Base-by-base conservation (phyloP, 2,113 vertebrate species). In the Misgurnus anguillicaudatus region DNA sequence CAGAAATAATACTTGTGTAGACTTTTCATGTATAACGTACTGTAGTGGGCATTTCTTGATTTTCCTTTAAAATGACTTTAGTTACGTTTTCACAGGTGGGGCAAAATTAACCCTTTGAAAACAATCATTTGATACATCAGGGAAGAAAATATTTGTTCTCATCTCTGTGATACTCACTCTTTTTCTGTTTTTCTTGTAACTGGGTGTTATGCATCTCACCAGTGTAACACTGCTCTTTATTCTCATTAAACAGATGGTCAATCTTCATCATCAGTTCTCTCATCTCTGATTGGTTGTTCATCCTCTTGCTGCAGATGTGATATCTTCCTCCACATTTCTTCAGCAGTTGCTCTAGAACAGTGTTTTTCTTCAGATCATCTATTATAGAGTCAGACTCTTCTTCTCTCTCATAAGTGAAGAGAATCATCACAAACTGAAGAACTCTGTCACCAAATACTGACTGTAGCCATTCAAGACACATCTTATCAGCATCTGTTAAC, bases 301-400 rank as follows among this genome's bases (percentile, higher is more conserved):
- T 31, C 0, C 2, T 82, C 51, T 82, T 82, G 39, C 63, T 82
- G 62, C 80, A 79, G 31, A 48, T 72, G 24, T 70, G 38, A 47
- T 79, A 84, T 36, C 75, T 51, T 24, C 39, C 48, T 13, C 70
- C 71, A 71, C 75, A 81, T 6, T 78, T 61, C 21, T 36, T 6
- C 0, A 73, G 2, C 24, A 82, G 61, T 2, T 39, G 19, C 13
- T 80, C 62, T 41, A 77, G n/a, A 62, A 72, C 83, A 0, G 17
- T 51, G 3, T 84, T 42, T 10, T 70, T 73, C 72, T 75, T 79
- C 38, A 81, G 0, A 3, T 84, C 53, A 0, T 84, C 79, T 0
- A 0, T 53, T 10, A 45, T 61, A 11, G 21, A 6, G 19, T 21
- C 14, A 24, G 9, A 5, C 11, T 71, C 17, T 31, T 71, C 66